These are phyloP conservation scores for Orientallactaga sibirica DNA, from an alignment of 2,797 vertebrate species.

Conservation along the genomic window DNA sequence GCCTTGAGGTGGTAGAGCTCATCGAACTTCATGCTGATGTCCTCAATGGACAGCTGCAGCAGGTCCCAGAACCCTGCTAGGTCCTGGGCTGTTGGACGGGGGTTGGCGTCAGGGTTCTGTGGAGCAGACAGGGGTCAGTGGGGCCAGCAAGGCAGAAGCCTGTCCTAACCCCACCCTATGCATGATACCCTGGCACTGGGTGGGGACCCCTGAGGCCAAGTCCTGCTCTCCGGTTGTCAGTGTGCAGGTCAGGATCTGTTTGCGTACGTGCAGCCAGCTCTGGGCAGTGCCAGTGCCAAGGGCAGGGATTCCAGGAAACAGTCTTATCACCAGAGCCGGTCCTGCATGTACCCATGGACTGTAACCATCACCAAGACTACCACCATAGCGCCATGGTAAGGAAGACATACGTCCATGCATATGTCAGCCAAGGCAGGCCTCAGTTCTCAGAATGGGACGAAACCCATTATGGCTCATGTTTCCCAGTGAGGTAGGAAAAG, in stretches of 20 bases:
- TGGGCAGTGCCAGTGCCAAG: neutral
- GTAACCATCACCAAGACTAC: neutral
- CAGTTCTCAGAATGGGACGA: neutral
- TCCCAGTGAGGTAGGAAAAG: neutral
- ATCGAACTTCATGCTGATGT: slow-evolving; percentile 99
- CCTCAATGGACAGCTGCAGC: slow-evolving; percentile 99
- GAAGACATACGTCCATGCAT: neutral
- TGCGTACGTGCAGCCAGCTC: neutral
- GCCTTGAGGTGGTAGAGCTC: slow-evolving; percentile 99
- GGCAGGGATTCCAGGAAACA: neutral
- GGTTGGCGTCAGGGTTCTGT: slow-evolving; percentile 96
- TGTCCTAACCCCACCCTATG: neutral
- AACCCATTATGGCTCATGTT: neutral
- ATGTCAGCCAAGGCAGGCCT: neutral
- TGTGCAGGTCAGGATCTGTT: neutral
- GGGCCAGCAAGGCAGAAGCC: neutral
- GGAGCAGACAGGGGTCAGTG: slow-evolving; percentile 57
- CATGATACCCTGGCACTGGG: neutral
- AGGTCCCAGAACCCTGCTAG: slow-evolving; percentile 99
- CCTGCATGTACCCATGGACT: neutral
- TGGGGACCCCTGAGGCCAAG: neutral
- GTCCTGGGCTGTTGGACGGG: slow-evolving; percentile 97
- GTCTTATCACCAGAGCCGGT: neutral
- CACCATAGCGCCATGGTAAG: neutral
- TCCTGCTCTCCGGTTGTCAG: neutral